phyloP scores from a whole-genome alignment of 1,140 invertebrate species.

The Aphelinus atriplicis region DNA sequence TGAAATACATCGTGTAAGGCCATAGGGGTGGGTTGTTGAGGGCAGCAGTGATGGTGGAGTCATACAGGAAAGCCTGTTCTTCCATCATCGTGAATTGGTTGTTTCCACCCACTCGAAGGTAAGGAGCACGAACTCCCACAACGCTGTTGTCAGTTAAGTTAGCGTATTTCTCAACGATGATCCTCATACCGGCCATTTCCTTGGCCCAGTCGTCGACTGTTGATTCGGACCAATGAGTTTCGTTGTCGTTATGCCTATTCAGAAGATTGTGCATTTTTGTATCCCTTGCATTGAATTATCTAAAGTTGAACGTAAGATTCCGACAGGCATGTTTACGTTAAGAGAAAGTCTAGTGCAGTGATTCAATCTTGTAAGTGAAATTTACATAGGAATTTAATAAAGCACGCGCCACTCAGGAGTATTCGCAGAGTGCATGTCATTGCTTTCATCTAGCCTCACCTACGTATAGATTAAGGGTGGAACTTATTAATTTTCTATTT shows the following conservation, averaged over 20 bases:
- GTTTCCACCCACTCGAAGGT: conserved; percentile 92
- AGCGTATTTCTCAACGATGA: conserved; percentile 91
- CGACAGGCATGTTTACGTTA: too few species aligned
- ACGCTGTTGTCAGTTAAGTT: conserved; percentile 95
- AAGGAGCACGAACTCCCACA: conserved; percentile 92
- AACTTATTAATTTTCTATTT: background rate
- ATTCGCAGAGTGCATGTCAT: background rate
- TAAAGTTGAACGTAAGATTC: too few species aligned
- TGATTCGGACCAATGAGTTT: conserved; percentile 93
- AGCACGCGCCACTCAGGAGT: background rate
- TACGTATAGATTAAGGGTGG: background rate
- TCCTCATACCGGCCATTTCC: conserved; percentile 95
- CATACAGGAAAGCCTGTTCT: conserved; percentile 94
- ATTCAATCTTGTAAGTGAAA: background rate
- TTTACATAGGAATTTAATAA: conserved; percentile 13
- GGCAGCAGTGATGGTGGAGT: conserved; percentile 93
- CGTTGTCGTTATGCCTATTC: conserved; percentile 87
- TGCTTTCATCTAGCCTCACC: conserved; percentile 17
- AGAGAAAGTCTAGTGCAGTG: conserved; percentile 3
- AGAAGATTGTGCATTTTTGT: too few species aligned
- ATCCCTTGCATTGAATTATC: too few species aligned
- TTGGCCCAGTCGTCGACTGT: conserved; percentile 94
- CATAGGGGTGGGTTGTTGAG: conserved; percentile 92
- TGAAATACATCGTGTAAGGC: conserved; percentile 98
- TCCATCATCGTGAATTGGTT: conserved; percentile 99